These are phyloP conservation scores for Auanema freiburgensis DNA, from an alignment of 2,888 invertebrate genomes.

Conservation along the genomic window DNA sequence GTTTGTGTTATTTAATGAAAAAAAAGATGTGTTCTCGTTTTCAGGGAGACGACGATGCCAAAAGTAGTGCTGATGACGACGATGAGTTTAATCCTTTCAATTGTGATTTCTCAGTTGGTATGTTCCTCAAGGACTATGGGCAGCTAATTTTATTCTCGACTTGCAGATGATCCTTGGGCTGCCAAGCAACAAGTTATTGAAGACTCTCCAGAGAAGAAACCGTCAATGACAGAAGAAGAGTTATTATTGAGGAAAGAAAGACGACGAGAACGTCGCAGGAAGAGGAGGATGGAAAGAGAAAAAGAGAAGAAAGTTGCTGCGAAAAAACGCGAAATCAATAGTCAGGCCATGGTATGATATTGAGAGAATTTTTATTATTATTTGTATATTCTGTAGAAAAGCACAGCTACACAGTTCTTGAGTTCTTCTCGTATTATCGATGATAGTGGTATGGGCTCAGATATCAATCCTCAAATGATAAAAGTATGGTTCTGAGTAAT, in stretches of 20 bases:
- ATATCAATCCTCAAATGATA: constrained; percentile 48
- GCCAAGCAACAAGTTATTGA: constrained; percentile 47
- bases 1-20: background rate
- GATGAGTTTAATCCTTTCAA: constrained; percentile 92
- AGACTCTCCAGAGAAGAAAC: constrained; percentile 34
- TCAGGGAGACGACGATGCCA: no score
- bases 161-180: constrained; percentile 76
- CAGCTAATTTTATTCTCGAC: background rate
- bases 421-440: constrained; percentile 51
- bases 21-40: background rate
- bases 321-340: constrained; percentile 67
- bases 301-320: constrained; percentile 21
- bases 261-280: constrained; percentile 70
- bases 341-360: constrained; percentile 27
- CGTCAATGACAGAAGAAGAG: background rate
- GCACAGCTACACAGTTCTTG: constrained; percentile 54
- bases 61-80: constrained; percentile 22
- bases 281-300: constrained; percentile 70
- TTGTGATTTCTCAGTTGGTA: constrained; percentile 70
- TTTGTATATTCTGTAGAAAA: constrained; percentile 22
- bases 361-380: background rate
- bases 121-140: background rate
- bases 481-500: constrained; percentile 28
- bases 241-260: constrained; percentile 19
- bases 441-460: constrained; percentile 25